Evolutionary conservation across 2,113 vertebrate genomes (phyloP), one percentile per base, ranked within the genome.

Genomic region (Laticauda colubrina): DNA sequence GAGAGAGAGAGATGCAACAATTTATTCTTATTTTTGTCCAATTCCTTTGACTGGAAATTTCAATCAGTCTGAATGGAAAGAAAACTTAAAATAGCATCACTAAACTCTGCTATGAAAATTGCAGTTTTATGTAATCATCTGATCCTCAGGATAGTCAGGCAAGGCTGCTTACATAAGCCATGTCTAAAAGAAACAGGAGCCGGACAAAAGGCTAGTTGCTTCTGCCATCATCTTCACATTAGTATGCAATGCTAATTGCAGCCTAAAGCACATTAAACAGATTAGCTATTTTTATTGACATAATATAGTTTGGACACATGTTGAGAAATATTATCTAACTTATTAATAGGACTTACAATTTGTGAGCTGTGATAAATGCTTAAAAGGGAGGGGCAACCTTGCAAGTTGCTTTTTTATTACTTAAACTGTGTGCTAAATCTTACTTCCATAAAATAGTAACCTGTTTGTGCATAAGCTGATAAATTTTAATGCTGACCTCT

Each of bases 221-320:
- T 93, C 85, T 93, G 5, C 88, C 93, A 1, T 93, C 95, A 94
- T 95, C 45, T 95, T 81, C 93, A 1, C 54, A 91, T 97, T 97
- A 92, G 61, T 94, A 96, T 97, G 96, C 96, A 90, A 12, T 90
- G 20, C 51, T 93, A 91, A 93, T 93, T 54, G 94, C 90, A 94
- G 85, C 26, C 94, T 95, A 94, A 93, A 96, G 94, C 94, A 93
- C 89, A 91, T 95, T 96, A 96, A 93, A 95, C 93, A 94, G 94
- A 97, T 97, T 97, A 97, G 54, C 48, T 95, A 26, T 96, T 89
- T 96, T 97, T 97, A 97, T 96, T 97, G 95, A 96, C 95, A 96
- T 95, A 97, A 97, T 81, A 21, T 95, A 96, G 94, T 95, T 88
- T 97, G 90, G 91, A 97, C 0, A 56, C 95, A 96, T 93, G 92